A percentile compares a stretch with the other conserved stretches of the same genome.
phyloP scores from a whole-genome alignment of 2,888 invertebrate species.

The Brenthis hecate region DNA sequence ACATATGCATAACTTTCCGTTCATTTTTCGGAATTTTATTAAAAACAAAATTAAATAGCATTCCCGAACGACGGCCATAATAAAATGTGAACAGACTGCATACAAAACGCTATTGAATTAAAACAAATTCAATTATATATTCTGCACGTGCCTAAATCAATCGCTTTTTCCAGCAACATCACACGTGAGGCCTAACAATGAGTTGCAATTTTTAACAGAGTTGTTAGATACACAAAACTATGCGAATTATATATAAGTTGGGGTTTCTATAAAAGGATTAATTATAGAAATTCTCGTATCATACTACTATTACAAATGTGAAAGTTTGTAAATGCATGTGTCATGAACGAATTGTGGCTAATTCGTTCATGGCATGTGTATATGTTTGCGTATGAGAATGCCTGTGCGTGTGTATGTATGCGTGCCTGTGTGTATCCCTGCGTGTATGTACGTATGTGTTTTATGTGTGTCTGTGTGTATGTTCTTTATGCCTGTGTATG shows the following conservation, averaged over 20 bases:
- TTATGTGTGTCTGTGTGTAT: not conserved
- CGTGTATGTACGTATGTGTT: not conserved
- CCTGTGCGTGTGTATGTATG: too few relatives aligned
- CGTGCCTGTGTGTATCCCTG: not conserved
- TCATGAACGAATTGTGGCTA: too few relatives aligned
- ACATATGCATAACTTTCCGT: not conserved
- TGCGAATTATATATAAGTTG: not conserved
- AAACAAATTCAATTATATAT: conserved; percentile 18
- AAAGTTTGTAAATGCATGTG: too few relatives aligned
- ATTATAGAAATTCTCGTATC: too few relatives aligned
- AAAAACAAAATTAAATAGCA: conserved; percentile 6
- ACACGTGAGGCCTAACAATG: conserved; percentile 26
- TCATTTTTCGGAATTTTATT: not conserved
- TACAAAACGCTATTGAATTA: conserved; percentile 10
- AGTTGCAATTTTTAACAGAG: not conserved
- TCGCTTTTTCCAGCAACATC: conserved; percentile 29
- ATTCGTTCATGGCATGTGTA: too few relatives aligned
- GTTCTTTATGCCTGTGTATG: not conserved
- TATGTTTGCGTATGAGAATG: too few relatives aligned
- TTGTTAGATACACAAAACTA: not conserved
- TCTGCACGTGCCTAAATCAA: conserved; percentile 10
- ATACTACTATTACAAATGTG: not conserved
- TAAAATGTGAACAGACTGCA: conserved; percentile 10
- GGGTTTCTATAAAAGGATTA: not conserved
- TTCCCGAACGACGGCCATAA: not conserved